These are phyloP conservation scores for Acleris sparsana DNA, from an alignment of 2,888 invertebrate species.

Conservation along the genomic window DNA sequence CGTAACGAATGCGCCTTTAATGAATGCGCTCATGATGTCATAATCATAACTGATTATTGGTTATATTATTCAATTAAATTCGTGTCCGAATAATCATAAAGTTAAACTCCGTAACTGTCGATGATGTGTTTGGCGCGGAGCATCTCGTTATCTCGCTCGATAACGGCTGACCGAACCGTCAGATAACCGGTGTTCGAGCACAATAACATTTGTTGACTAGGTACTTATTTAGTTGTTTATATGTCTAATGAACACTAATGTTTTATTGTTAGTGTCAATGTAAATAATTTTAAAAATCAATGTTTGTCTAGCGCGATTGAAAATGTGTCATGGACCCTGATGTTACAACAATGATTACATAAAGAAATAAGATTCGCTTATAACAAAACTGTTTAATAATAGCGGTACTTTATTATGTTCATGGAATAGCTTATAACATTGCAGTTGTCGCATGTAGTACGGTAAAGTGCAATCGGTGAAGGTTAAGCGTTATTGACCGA, in stretches of 20 bases:
- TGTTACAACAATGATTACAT: too few relatives aligned
- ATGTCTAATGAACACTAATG: conserved; percentile 4
- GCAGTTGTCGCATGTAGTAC: neutral
- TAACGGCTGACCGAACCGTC: conserved; percentile 54
- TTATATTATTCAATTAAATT: conserved; percentile 1
- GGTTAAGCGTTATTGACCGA: conserved; percentile 14
- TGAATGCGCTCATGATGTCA: too few relatives aligned
- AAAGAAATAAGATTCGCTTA: too few relatives aligned
- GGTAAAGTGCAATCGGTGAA: neutral
- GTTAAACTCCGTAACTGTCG: conserved; percentile 3
- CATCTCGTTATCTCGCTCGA: conserved; percentile 50
- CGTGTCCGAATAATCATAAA: conserved; percentile 12
- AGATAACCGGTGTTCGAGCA: conserved; percentile 50
- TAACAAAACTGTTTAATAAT: too few relatives aligned
- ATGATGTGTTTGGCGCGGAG: conserved; percentile 22
- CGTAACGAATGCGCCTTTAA: neutral
- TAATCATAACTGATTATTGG: conserved; percentile 5
- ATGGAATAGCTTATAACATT: too few relatives aligned
- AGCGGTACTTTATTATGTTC: too few relatives aligned
- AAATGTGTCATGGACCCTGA: too few relatives aligned
- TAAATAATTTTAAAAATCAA: too few relatives aligned
- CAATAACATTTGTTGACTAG: conserved; percentile 33
- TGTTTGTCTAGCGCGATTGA: too few relatives aligned
- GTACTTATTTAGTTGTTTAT: conserved; percentile 6
- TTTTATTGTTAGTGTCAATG: neutral